These are phyloP conservation scores for Petrocephalus schoutedeni DNA, from an alignment of 2,797 vertebrate genomes.

Conservation along the genomic window DNA sequence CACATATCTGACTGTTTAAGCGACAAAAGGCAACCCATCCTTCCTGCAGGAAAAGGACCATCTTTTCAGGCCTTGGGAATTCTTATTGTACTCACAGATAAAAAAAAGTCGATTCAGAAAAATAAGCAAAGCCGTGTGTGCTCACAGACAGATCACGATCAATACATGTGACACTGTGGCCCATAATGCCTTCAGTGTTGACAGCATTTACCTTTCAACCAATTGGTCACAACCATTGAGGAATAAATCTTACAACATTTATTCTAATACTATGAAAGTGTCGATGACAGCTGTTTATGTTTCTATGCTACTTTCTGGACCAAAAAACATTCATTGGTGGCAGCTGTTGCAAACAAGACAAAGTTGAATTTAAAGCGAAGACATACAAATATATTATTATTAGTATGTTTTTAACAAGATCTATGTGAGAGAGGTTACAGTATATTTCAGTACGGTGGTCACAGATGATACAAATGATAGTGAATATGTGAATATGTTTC, in stretches of 20 bases:
- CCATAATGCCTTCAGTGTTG: neutral
- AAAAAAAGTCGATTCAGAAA: neutral
- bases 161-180: neutral
- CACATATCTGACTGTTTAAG: slow-evolving; percentile 83
- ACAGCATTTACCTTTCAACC: neutral
- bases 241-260: neutral
- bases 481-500: neutral
- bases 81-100: neutral
- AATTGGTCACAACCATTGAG: neutral
- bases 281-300: neutral
- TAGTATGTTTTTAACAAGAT: neutral
- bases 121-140: neutral
- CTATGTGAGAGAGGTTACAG: neutral
- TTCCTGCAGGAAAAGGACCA: slow-evolving; percentile 48
- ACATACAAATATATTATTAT: neutral
- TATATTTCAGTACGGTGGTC: neutral
- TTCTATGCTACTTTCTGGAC: neutral
- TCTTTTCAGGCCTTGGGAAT: neutral
- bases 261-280: neutral
- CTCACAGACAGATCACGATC: neutral
- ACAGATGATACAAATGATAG: neutral
- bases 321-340: neutral
- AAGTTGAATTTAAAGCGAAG: neutral
- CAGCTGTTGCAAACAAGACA: neutral
- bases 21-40: slow-evolving; percentile 56